Base-by-base conservation (phyloP, 1,140 invertebrate genomes). In the Arctopsyche grandis region DNA sequence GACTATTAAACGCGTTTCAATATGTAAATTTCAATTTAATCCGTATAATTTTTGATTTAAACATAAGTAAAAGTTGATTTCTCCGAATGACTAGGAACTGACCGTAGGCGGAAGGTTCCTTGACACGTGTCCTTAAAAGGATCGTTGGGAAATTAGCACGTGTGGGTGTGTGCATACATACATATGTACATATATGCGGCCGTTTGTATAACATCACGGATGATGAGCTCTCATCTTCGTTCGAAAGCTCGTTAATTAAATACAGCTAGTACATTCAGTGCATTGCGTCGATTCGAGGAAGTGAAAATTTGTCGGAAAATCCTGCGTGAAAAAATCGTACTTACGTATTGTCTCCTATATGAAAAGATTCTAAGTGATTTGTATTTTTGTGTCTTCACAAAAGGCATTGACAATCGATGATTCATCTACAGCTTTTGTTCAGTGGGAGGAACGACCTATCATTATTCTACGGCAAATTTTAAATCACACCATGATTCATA, bases 71-170 rank as follows among this genome's bases (percentile, higher is more conserved):
- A 52, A 38, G 16, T 24, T 22, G 10, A 66, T 66, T 66, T 66
- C 22, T 22, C 16, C 58, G 19, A 66, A 24, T n/a, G 19, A 10
- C 63, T 66, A 66, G 63, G 48, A 66, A 66, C 22, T 5, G 21
- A 5, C 22, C 12, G 63, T 66, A 22, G 63, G 63, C 22, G 63
- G 19, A 9, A 26, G n/a, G 63, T 66, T 66, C 63, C 63, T 66
- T 66, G 63, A 66, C 63, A 66, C 63, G 63, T 26, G 63, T 66
- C 63, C 63, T 66, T 66, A 66, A 26, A 66, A 66, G 63, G 63
- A 66, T 22, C 63, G 63, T 3, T 19, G 21, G 14, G 63, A 66
- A 66, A 66, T 66, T 66, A 66, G 24, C 22, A 29, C 5, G 9
- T 14, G 63, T 66, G 63, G 63, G 63, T n/a, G 63, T 26, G 5